Base-by-base conservation (phyloP, 2,888 invertebrate species). In the Zygaena filipendulae region DNA sequence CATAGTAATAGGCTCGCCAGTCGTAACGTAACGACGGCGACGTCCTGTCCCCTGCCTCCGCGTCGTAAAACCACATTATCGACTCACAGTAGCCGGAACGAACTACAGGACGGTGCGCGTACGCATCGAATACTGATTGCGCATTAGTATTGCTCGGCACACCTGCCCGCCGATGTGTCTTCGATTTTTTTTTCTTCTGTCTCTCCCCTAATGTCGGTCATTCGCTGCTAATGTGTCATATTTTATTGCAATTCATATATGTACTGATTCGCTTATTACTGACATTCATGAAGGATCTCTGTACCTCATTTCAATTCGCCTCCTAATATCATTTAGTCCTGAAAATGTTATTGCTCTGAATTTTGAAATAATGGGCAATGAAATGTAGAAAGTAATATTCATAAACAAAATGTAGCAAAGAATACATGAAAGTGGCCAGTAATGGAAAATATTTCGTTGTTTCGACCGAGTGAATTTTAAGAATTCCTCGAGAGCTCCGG, bases 51-150 rank as follows among this genome's bases (percentile, higher is more conserved):
- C 44, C 51, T 52, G 52, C 51, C 55, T 53, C 64, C 71, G 59
- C 67, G 62, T 79, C 79, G 74, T 79, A 79, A 79, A 79, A 75
- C 66, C 70, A 77, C 77, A 77, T 70, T 75, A 79, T 74, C 74
- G 74, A 79, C 66, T 60, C 69, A 75, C 79, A 74, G 79, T 75
- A 79, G 79, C 79, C 79, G 79, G 79, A 79, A 79, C 79, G 75
- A 63, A 59, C 67, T 74, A 79, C 79, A 79, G 79, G 79, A 77
- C 79, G 75, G 50, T 74, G 75, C 56, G 64, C 55, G 47, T 63
- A 60, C 66, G 70, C 59, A 40, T 58, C 56, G 77, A 72, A 79
- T 77, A 77, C 67, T 77, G 75, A 77, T 77, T 67, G 64, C 68
- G 59, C 69, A 77, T 77, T 77, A 74, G 67, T 79, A 79, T 77